phyloP scores from a whole-genome alignment of 37 sponge, comb jelly and placozoan species.

The Chondrilla cf. caribensis region DNA sequence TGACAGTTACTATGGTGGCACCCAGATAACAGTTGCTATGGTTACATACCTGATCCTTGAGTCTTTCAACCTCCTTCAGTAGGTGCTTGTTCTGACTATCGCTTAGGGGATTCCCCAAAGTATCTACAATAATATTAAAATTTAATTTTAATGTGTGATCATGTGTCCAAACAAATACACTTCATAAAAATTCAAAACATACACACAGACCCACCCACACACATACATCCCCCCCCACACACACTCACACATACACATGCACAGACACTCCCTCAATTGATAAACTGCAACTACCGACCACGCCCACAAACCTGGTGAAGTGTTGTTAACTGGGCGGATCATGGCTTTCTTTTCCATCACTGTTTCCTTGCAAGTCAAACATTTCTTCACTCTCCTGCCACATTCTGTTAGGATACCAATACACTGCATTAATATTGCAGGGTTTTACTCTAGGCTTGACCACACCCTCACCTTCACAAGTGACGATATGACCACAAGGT shows the following conservation, averaged over 20 bases:
- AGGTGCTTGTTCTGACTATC: constrained; percentile 2
- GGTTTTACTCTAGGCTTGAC: background rate
- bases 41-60: constrained; percentile 76
- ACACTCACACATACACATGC: too few species aligned
- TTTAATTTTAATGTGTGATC: too few species aligned
- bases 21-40: constrained; percentile 9
- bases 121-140: background rate
- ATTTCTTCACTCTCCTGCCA: constrained; percentile 31
- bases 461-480: constrained; percentile 74
- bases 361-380: constrained; percentile 28
- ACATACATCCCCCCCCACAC: too few species aligned
- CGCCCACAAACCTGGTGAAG: too few species aligned
- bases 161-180: too few species aligned
- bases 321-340: background rate
- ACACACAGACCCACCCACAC: too few species aligned
- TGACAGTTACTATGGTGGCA: background rate
- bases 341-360: constrained; percentile 23
- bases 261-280: background rate
- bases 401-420: constrained; percentile 13
- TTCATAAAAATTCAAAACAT: too few species aligned
- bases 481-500: constrained; percentile 90
- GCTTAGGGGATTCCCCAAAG: background rate
- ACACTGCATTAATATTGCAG: background rate
- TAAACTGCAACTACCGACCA: background rate
- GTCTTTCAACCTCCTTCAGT: constrained; percentile 70